Evolutionary conservation across 2,888 invertebrate species (phyloP), one percentile per base, ranked within the genome.

Genomic region (Rhingia campestris): DNA sequence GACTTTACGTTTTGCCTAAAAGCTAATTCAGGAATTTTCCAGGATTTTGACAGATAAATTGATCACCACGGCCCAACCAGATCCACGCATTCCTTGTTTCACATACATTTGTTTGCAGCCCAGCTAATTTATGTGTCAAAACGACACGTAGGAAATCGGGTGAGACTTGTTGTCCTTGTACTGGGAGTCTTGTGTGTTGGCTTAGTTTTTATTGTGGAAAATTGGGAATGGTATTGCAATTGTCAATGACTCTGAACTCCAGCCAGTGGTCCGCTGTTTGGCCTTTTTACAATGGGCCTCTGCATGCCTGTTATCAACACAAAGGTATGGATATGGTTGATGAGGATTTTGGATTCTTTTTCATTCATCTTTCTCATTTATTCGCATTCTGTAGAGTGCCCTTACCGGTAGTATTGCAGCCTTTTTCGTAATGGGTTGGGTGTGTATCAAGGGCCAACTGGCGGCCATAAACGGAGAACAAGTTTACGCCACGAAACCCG

Each of bases 281-380:
- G 95, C 56, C 93, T 96, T 59, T 96, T 95, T 88, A 92, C 94
- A 0, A 93, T 95, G 88, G 95, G 95, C 0, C 92, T 95, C 0
- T 92, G 92, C 43, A 47, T 95, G 90, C 95, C 95, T 0, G 95
- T 94, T 93, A 92, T 94, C 0, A 94, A 94, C 88, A 92, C 92
- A 7, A 93, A 93, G 91, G 94, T 94, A 89, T 61, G 35, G 5
- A 0, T 6, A 35, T n/a, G n/a, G n/a, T 0, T 7, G 3, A 54
- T 22, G 37, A 4, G 12, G 4, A 2, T 4, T 4, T n/a, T 4
- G 0, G 1, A 7, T 7, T 1, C 4, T 0, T 14, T 22, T 7
- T 14, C 6, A 14, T 33, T 3, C 39, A 7, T 14, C 0, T 6
- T 4, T 4, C 2, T 58, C 53, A 4, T 37, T 5, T 32, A 9